phyloP scores from a whole-genome alignment of 2,797 vertebrate genomes.

The Menidia menidia region DNA sequence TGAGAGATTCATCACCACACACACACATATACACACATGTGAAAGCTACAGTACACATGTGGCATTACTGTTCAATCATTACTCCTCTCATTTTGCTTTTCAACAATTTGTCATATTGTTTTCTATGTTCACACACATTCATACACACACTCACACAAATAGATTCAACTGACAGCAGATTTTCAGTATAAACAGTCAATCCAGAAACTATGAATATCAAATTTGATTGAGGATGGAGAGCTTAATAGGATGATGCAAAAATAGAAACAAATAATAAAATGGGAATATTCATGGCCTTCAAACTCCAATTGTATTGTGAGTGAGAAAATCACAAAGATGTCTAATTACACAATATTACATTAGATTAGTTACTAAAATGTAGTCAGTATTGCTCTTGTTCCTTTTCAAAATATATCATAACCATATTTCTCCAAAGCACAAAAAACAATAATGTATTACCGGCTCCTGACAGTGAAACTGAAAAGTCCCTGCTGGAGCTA shows the following conservation, averaged over 20 bases:
- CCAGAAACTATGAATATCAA: constrained; percentile 17
- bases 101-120: constrained; percentile 72
- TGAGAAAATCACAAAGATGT: no score
- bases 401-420: neutral
- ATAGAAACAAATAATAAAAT: neutral
- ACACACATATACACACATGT: constrained; percentile 26
- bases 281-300: neutral
- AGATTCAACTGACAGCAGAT: constrained; percentile 27
- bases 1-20: constrained; percentile 83
- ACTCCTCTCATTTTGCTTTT: constrained; percentile 73
- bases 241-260: neutral
- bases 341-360: no score
- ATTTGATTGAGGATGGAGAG: neutral
- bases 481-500: no score
- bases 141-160: constrained; percentile 10
- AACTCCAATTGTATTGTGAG: no score
- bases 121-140: constrained; percentile 49
- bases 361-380: neutral
- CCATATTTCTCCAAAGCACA: neutral
- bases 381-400: neutral
- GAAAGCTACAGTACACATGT: constrained; percentile 67
- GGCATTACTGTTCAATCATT: constrained; percentile 83
- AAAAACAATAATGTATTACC: no score
- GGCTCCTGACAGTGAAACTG: no score
- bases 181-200: constrained; percentile 10